Evolutionary conservation across 2,888 invertebrate genomes (phyloP), one percentile per base, ranked within the genome.

Genomic region (Synanthedon myopaeformis): DNA sequence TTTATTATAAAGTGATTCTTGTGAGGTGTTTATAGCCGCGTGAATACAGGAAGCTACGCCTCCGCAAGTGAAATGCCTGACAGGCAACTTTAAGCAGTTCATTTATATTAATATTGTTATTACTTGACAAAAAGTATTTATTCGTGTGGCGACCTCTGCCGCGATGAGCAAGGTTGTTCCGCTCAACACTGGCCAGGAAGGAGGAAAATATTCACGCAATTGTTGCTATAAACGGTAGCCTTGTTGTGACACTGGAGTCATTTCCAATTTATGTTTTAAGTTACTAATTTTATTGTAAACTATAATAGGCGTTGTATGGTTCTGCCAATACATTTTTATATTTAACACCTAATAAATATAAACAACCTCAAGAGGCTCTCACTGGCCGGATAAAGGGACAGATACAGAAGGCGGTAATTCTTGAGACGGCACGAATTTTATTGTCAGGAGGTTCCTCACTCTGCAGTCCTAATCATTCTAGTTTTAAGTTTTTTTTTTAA

Each of bases 111-210:
- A 17, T 49, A 49, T 49, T 19, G 17, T 49, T 49, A 49, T 49
- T 45, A 45, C 45, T 13, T n/a, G 45, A 14, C 45, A 45, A 45
- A 49, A 49, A 51, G 59, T 62, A 66, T 68, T 69, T 69, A 69
- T 75, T 76, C 69, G 69, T 72, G 69, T 66, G 66, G 62, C 71
- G 76, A 72, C 81, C 81, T 79, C 14, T 42, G 73, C 63, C 60
- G 58, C 61, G 72, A 72, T 69, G 73, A 65, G 49, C 82, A 80
- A 85, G 84, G 85, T 73, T 77, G 78, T 84, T 79, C 78, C 81
- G 81, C 66, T 62, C 70, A 57, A 66, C 61, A 53, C 55, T 63
- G 51, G 70, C 81, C 84, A 83, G 84, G 85, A 76, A 65, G 82
- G 86, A 83, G 85, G 84, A 82, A 75, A 55, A 54, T 56, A 56